Percentiles rank a stretch among this genome's conserved stretches.
These are phyloP conservation scores for Microtus montanus DNA, from an alignment of 2,113 vertebrate genomes.

Conservation along the genomic window DNA sequence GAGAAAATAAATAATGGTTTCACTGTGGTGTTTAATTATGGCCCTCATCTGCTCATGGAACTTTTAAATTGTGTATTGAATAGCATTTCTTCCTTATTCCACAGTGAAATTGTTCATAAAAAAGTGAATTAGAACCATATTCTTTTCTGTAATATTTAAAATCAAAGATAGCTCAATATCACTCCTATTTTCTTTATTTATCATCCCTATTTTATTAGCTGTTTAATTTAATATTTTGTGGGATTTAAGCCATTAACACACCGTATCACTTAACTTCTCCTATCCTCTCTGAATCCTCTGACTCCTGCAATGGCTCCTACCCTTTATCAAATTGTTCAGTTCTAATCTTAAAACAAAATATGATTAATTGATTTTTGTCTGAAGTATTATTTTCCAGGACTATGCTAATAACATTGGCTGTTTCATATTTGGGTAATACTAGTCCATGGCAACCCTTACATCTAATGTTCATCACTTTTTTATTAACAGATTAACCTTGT, in stretches of 20 bases:
- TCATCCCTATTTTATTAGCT: too few relatives aligned
- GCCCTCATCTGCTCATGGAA: neutral
- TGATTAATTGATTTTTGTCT: neutral
- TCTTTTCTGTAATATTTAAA: neutral
- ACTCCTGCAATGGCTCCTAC: neutral
- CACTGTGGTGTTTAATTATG: neutral
- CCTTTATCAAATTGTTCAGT: neutral
- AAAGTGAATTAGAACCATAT: neutral
- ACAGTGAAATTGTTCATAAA: neutral
- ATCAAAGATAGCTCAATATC: neutral
- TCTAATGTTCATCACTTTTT: neutral
- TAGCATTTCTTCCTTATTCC: slow-evolving; percentile 7
- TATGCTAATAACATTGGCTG: neutral
- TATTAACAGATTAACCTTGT: neutral
- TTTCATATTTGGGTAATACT: neutral
- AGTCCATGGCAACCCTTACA: neutral
- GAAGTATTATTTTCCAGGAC: neutral
- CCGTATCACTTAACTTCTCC: neutral
- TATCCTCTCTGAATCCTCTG: neutral
- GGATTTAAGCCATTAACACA: neutral
- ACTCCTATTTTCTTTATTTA: neutral
- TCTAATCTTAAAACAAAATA: neutral
- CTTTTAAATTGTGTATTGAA: neutral
- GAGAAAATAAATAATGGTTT: neutral
- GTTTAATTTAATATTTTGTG: neutral